A percentile compares a stretch with the other conserved stretches of the same genome.
These are phyloP conservation scores for Wasmannia auropunctata DNA, from an alignment of 1,140 invertebrate genomes.

Conservation along the genomic window DNA sequence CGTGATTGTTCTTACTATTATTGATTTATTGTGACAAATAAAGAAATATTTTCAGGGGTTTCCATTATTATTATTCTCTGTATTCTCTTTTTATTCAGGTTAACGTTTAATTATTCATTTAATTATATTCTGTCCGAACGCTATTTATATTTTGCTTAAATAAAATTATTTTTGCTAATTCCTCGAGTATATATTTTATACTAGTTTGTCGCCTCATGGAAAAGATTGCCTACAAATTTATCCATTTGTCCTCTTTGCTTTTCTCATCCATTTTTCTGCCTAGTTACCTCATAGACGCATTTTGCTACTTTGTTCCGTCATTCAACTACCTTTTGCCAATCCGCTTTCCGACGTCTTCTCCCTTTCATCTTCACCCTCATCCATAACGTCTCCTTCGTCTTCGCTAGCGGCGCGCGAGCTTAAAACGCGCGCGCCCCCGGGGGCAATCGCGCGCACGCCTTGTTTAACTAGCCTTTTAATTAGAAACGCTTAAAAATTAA, in stretches of 20 bases:
- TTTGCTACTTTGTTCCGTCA: background rate
- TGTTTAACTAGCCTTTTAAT: constrained; percentile 86
- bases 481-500: constrained; percentile 86
- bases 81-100: background rate
- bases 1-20: background rate
- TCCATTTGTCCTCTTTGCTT: background rate
- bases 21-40: background rate
- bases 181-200: background rate
- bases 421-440: constrained; percentile 66
- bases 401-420: constrained; percentile 33
- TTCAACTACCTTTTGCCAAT: background rate
- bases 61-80: background rate
- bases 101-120: background rate
- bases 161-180: background rate
- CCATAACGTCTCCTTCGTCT: constrained; percentile 24
- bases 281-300: background rate
- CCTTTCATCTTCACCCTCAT: constrained; percentile 30
- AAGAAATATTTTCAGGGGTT: background rate
- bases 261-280: background rate
- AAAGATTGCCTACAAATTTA: constrained; percentile 10
- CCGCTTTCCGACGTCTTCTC: background rate
- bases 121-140: background rate
- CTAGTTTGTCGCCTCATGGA: background rate
- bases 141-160: background rate
- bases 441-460: constrained; percentile 79